These are phyloP conservation scores for Drosophila fungiperda DNA, from an alignment of 2,888 invertebrate species.

Conservation along the genomic window DNA sequence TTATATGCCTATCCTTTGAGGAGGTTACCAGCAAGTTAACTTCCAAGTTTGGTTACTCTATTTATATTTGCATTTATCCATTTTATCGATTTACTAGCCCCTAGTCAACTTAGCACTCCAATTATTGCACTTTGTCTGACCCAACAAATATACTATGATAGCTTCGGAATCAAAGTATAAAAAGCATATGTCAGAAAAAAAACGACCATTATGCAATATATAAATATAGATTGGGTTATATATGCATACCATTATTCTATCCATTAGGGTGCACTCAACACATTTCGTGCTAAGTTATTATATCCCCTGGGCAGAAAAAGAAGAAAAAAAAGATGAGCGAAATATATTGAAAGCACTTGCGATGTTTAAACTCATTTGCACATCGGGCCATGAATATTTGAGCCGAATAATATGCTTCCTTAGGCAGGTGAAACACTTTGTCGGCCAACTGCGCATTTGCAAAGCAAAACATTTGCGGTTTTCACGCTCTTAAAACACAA, in stretches of 20 bases:
- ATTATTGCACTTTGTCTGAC: no score
- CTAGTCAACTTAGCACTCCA: no score
- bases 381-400: slow-evolving; percentile 32
- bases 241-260: not conserved
- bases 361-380: slow-evolving; percentile 27
- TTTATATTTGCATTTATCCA: no score
- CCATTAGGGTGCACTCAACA: not conserved
- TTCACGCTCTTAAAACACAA: slow-evolving; percentile 10
- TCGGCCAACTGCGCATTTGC: slow-evolving; percentile 18
- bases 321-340: not conserved
- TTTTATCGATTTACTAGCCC: no score
- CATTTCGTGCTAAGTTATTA: slow-evolving; percentile 5
- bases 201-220: not conserved
- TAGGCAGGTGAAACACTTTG: slow-evolving; percentile 11
- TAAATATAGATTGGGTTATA: not conserved
- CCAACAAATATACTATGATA: no score
- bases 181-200: not conserved
- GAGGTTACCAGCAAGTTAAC: no score
- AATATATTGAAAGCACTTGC: slow-evolving; percentile 31
- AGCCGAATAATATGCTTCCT: slow-evolving; percentile 24
- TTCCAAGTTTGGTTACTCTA: no score
- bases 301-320: not conserved
- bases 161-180: no score
- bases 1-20: no score
- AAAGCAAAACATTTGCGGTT: slow-evolving; percentile 28